These are phyloP conservation scores for Nannobrachium achirus DNA, from an alignment of 2,113 vertebrate species.

Conservation along the genomic window DNA sequence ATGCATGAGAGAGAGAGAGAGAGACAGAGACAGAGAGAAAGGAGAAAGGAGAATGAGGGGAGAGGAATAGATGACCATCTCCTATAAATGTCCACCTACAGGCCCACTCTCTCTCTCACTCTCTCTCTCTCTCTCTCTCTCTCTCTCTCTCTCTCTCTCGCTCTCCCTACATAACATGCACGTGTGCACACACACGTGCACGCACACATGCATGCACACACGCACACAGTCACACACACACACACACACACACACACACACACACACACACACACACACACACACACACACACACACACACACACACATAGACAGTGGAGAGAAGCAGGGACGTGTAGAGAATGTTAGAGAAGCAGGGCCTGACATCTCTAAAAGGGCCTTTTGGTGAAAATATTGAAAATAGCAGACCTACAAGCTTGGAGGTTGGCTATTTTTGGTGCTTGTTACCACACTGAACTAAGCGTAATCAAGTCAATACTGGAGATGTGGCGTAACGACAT, in stretches of 20 bases:
- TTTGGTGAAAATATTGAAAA: no score
- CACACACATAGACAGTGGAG: constrained; percentile 15
- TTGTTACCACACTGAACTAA: no score
- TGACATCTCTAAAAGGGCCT: no score
- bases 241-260: constrained; percentile 2
- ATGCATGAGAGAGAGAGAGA: constrained; percentile 6
- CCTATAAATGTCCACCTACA: not conserved
- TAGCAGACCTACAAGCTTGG: no score
- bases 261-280: constrained; percentile 7
- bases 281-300: constrained; percentile 6
- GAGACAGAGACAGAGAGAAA: constrained; percentile 12
- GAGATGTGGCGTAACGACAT: no score
- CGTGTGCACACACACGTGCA: not conserved
- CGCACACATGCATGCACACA: not conserved
- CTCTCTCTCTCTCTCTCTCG: not conserved
- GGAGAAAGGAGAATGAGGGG: constrained; percentile 8
- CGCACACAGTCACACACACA: not conserved
- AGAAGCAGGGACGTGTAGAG: constrained; percentile 9
- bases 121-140: not conserved
- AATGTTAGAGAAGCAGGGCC: constrained; percentile 27
- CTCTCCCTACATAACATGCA: not conserved
- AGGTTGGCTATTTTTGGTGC: no score
- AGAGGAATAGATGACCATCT: constrained; percentile 10
- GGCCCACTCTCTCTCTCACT: constrained; percentile 3
- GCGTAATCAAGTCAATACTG: no score